Evolutionary conservation across 2,888 invertebrate genomes (phyloP).

Genomic region (Polylopha cassiicola): DNA sequence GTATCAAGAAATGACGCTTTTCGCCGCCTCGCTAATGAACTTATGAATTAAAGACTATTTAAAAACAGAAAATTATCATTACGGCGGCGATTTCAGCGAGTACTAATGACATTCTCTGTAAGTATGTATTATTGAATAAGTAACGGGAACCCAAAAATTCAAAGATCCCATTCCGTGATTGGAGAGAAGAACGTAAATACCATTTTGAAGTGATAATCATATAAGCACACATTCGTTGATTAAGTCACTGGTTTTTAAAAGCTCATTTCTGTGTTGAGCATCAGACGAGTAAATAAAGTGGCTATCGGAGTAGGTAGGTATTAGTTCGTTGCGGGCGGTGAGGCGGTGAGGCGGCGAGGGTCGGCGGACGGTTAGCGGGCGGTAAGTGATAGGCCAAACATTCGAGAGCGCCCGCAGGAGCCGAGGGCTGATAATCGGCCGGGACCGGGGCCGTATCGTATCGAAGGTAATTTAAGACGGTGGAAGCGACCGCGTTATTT

Average conservation of each 20-base stretch:
- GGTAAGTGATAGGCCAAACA: conserved; percentile 68
- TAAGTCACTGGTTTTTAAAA: conserved; percentile 56
- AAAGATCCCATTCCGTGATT: conserved; percentile 27
- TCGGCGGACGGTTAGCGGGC: conserved; percentile 51
- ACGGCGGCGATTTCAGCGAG: conserved; percentile 5
- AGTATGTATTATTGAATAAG: conserved; percentile 12
- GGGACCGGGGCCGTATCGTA: conserved; percentile 48
- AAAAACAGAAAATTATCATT: conserved; percentile 20
- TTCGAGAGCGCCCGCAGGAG: conserved; percentile 42
- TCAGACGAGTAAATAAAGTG: conserved; percentile 51
- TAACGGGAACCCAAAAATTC: conserved; percentile 26
- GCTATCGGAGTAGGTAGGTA: conserved; percentile 45
- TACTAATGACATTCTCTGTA: conserved; percentile 17
- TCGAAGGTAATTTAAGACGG: conserved; percentile 64
- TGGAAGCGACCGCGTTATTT: conserved; percentile 65
- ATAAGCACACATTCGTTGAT: conserved; percentile 52
- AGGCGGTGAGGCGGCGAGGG: conserved; percentile 36
- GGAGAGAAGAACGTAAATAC: conserved; percentile 29
- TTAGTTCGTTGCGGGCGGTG: conserved; percentile 32
- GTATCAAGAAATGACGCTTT: conserved; percentile 7
- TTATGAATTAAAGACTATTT: conserved; percentile 19
- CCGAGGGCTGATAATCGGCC: conserved; percentile 44
- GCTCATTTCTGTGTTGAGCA: conserved; percentile 47
- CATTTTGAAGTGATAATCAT: conserved; percentile 48
- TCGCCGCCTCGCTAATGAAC: conserved; percentile 21